Conservation (phyloP, 2,113 vertebrate genomes). For the Ageneiosus marmoratus region DNA sequence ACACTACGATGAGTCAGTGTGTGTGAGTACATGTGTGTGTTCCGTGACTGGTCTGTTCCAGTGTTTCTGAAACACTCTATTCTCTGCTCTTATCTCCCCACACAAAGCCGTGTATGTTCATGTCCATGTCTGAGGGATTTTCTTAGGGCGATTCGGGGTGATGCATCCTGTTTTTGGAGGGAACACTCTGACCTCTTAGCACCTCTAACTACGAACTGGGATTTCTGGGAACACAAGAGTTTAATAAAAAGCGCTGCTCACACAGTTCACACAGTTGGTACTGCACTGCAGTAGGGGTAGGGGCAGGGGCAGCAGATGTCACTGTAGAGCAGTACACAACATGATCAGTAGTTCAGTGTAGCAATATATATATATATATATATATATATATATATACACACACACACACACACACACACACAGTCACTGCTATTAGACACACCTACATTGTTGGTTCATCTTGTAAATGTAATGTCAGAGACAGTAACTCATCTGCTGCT, state of each 20-base stretch:
- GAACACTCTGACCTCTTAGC: conserved; percentile 32
- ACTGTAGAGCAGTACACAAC: no score
- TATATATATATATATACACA: no score
- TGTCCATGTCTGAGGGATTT: conserved; percentile 33
- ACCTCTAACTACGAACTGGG: conserved; percentile 12
- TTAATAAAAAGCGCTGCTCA: conserved; percentile 39
- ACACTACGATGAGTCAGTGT: conserved; percentile 50
- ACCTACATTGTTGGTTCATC: no score
- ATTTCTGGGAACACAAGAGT: conserved; percentile 38
- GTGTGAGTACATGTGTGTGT: conserved; percentile 25
- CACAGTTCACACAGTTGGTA: conserved; percentile 2
- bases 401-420: no score
- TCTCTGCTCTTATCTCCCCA: conserved; percentile 44
- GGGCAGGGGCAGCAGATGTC: no score
- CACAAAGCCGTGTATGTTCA: conserved; percentile 51
- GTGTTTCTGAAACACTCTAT: conserved; percentile 47
- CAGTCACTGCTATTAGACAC: no score
- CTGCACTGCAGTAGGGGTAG: no score
- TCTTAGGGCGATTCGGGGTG: conserved; percentile 34
- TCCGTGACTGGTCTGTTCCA: conserved; percentile 47
- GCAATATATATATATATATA: no score
- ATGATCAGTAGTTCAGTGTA: no score
- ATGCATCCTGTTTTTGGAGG: conserved; percentile 52
- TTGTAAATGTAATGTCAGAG: no score
- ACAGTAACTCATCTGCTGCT: no score